Evolutionary conservation across 1,140 invertebrate species (phyloP).

Genomic region (Cotesia typhae): DNA sequence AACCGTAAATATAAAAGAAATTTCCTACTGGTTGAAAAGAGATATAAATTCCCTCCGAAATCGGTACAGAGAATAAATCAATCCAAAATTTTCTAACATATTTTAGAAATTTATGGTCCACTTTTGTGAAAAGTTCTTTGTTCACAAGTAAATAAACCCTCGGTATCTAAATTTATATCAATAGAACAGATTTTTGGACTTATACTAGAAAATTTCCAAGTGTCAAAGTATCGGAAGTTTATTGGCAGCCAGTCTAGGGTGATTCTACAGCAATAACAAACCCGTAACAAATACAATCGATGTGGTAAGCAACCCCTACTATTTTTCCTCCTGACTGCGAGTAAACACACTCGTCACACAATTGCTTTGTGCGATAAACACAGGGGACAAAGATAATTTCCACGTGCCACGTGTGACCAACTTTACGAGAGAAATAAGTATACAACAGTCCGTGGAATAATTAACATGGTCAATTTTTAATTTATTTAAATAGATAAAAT

Average conservation of each 20-base stretch:
- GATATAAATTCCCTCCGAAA: not conserved
- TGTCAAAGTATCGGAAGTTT: not conserved
- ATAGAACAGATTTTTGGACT: too few relatives aligned
- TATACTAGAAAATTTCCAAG: too few relatives aligned
- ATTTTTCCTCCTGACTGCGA: not conserved
- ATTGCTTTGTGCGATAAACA: conserved; percentile 17
- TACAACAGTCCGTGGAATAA: too few relatives aligned
- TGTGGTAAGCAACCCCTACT: conserved; percentile 18
- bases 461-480: too few relatives aligned
- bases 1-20: too few relatives aligned
- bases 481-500: too few relatives aligned
- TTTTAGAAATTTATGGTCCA: too few relatives aligned
- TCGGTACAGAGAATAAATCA: not conserved
- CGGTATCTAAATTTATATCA: too few relatives aligned
- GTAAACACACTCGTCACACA: not conserved
- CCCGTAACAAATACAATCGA: conserved; percentile 23
- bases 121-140: too few relatives aligned
- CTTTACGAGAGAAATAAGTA: too few relatives aligned
- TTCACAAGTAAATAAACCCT: too few relatives aligned
- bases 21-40: not conserved
- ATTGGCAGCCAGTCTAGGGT: not conserved
- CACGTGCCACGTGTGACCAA: conserved; percentile 1
- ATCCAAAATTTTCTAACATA: too few relatives aligned
- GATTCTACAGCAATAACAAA: conserved; percentile 5
- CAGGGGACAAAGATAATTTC: not conserved